Conservation (phyloP, 2,888 invertebrate species). For the Germaria angustata region DNA sequence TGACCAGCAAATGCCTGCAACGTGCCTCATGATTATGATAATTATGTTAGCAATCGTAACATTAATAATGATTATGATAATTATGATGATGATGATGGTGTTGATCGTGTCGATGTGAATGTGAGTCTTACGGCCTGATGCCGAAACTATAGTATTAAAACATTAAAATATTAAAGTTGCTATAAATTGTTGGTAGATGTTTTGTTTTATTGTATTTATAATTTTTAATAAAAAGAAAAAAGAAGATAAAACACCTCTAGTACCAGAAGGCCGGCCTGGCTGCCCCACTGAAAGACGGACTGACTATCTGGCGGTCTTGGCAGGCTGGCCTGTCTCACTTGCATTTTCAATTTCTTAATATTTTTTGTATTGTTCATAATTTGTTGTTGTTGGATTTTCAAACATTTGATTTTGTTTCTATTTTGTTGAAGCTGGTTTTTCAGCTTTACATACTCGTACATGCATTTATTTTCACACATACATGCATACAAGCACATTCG, state of each 20-base stretch:
- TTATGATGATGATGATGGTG: constrained; percentile 4
- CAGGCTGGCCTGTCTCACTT: constrained; percentile 30
- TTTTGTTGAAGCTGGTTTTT: constrained; percentile 47
- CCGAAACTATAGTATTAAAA: constrained; percentile 55
- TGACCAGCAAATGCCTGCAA: constrained; percentile 59
- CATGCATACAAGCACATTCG: too few relatives aligned
- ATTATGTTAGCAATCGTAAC: constrained; percentile 40
- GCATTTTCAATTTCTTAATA: constrained; percentile 59
- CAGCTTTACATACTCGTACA: constrained; percentile 12
- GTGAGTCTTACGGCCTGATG: constrained; percentile 57
- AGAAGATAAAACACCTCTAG: not conserved
- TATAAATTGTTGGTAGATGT: constrained; percentile 10
- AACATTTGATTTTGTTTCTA: constrained; percentile 37
- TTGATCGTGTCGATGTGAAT: not conserved
- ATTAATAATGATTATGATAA: constrained; percentile 23
- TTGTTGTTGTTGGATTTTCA: constrained; percentile 10
- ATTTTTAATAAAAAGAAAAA: not conserved
- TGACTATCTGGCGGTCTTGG: not conserved
- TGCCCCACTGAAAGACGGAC: too few relatives aligned
- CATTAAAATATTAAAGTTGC: constrained; percentile 37
- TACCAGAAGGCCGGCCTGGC: constrained; percentile 43
- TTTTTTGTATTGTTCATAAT: constrained; percentile 17
- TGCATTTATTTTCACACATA: not conserved
- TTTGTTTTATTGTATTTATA: constrained; percentile 29
- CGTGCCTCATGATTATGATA: constrained; percentile 50